Conservation (phyloP, 2,888 invertebrate species). For the Sympetrum striolatum region DNA sequence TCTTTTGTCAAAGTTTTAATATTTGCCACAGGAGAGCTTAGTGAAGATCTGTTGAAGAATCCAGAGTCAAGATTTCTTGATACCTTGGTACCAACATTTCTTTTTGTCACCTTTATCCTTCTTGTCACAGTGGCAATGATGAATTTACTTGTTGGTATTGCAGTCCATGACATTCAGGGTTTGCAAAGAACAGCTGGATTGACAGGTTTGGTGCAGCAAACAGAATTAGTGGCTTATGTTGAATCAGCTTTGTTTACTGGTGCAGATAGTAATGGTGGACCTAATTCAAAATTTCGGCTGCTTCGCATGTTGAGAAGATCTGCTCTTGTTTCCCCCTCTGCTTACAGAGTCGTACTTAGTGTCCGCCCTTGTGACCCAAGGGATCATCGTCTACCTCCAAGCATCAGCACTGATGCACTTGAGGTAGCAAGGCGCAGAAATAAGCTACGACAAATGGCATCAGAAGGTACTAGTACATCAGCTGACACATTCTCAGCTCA, state of each 20-base stretch:
- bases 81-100: slow-evolving; percentile 67
- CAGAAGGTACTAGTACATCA: background rate
- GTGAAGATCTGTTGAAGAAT: slow-evolving; percentile 2
- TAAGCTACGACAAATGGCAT: slow-evolving; percentile 16
- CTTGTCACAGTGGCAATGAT: slow-evolving; percentile 86
- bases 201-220: slow-evolving; percentile 82
- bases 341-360: slow-evolving; percentile 80
- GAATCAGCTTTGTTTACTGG: slow-evolving; percentile 74
- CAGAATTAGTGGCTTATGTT: slow-evolving; percentile 85
- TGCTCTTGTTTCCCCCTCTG: slow-evolving; percentile 80
- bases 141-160: slow-evolving; percentile 86
- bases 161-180: slow-evolving; percentile 87
- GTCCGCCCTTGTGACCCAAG: slow-evolving; percentile 85
- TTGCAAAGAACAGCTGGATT: slow-evolving; percentile 84
- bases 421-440: slow-evolving; percentile 81
- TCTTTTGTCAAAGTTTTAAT: slow-evolving; percentile 81
- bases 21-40: slow-evolving; percentile 84
- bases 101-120: slow-evolving; percentile 79
- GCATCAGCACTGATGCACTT: slow-evolving; percentile 80
- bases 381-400: slow-evolving; percentile 79
- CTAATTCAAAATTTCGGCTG: slow-evolving; percentile 2
- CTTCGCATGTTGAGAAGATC: slow-evolving; percentile 78
- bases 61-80: background rate
- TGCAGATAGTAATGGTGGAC: background rate
- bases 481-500: background rate